Base-by-base conservation (phyloP, 23 tunicate genomes). In the Halocynthia aurantium region DNA sequence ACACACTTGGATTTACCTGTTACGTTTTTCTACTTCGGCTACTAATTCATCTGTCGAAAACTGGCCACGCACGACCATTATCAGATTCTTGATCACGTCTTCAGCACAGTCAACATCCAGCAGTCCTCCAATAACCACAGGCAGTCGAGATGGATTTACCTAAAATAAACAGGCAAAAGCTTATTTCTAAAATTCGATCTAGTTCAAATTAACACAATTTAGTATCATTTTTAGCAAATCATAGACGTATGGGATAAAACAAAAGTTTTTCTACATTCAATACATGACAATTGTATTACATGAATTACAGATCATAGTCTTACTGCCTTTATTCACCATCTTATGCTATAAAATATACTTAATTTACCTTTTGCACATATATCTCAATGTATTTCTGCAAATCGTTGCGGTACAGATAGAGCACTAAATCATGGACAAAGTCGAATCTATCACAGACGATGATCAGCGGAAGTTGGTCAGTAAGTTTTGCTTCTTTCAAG, bases 381-480 rank as follows among this genome's bases (percentile, higher is more conserved):
- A 94, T 88, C 80, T 94, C 99, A 50, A 94, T 94, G 87, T 94
- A 94, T 74, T 94, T 94, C 22, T 88, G 99, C 50, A 86, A 80
- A 84, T 94, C 92, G 84, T 94, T 94, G 74, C 99, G 90, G 68
- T 94, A 94, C 57, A 94, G 87, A 56, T 94, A 88, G 55, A 94
- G 87, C 50, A 94, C 99, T 55, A 94, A 75, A 60, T 94, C 99
- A 77, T 94, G 99, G 56, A 94, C 95, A 66, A 94, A 94, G 73
- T 94, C 99, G 64, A 84, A 94, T 81, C 99, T 88, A 69, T 94
- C 99, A 77, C 99, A 94, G 52, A 94, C 99, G 78, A 94, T 94
- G 80, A 94, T 94, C 44, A 94, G 87, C 5, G 99, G 99, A 55
- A 94, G 89, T 62, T 94, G 99, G 51, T 94, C 99, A 4, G 99